Percentiles rank a stretch among this genome's conserved stretches.
Conservation (phyloP, 2,797 vertebrate species). For the Huso huso region DNA sequence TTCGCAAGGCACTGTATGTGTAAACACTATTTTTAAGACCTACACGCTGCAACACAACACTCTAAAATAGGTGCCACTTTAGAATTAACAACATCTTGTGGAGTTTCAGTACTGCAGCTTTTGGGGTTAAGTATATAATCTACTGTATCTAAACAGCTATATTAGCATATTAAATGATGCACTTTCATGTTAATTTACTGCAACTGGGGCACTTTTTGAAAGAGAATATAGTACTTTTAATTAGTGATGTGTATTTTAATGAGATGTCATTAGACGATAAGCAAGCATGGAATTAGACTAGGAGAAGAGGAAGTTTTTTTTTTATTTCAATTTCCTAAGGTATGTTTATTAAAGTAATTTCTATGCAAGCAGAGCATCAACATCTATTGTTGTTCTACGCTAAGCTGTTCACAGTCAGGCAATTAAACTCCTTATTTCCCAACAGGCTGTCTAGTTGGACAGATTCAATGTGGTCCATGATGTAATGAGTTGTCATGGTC, state of each 20-base stretch:
- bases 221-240: constrained; percentile 3
- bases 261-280: not conserved
- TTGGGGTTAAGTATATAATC: constrained; percentile 34
- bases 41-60: no score
- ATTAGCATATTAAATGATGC: constrained; percentile 41
- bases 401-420: not conserved
- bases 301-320: not conserved
- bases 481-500: not conserved
- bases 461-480: constrained; percentile 12
- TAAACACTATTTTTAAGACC: no score
- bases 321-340: constrained; percentile 5
- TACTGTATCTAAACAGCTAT: constrained; percentile 38
- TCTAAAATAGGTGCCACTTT: no score
- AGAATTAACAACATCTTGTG: not conserved
- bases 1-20: no score
- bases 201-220: constrained; percentile 33
- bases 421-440: constrained; percentile 1
- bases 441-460: not conserved
- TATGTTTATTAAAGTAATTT: constrained; percentile 12
- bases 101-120: constrained; percentile 37
- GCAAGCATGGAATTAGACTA: not conserved
- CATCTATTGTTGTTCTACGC: not conserved
- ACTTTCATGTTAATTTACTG: constrained; percentile 47
- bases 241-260: constrained; percentile 5
- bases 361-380: constrained; percentile 6